Conservation (phyloP, 2,797 vertebrate species). For the Crocodylus rhombifer region DNA sequence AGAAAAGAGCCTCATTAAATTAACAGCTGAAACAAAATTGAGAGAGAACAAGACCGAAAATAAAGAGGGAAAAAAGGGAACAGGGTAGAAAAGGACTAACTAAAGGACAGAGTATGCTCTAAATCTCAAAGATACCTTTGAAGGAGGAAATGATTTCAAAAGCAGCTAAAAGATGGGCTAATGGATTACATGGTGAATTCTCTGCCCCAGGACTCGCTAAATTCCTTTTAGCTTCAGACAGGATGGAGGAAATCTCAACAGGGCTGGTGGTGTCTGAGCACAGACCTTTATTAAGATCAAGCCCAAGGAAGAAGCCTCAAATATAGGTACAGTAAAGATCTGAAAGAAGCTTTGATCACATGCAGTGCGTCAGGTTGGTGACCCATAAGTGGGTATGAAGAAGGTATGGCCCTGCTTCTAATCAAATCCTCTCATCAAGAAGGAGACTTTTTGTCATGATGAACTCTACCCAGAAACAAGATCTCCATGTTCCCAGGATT, state of each 20-base stretch:
- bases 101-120: background rate
- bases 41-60: background rate
- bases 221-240: background rate
- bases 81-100: background rate
- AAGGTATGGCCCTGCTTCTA: background rate
- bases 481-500: background rate
- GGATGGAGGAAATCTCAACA: background rate
- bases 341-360: background rate
- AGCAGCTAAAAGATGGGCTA: background rate
- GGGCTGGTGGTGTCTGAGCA: background rate
- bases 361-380: background rate
- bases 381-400: too few relatives aligned
- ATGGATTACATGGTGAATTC: background rate
- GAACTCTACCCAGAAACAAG: background rate
- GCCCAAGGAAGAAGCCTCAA: background rate
- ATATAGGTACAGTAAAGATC: background rate
- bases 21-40: background rate
- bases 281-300: background rate
- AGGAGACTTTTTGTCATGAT: background rate
- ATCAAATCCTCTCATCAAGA: background rate
- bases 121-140: background rate
- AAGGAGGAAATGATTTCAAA: too few relatives aligned
- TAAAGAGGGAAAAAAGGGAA: background rate
- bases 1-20: background rate
- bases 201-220: background rate